phyloP scores from a whole-genome alignment of 2,797 vertebrate genomes.

The Anguilla obscura region DNA sequence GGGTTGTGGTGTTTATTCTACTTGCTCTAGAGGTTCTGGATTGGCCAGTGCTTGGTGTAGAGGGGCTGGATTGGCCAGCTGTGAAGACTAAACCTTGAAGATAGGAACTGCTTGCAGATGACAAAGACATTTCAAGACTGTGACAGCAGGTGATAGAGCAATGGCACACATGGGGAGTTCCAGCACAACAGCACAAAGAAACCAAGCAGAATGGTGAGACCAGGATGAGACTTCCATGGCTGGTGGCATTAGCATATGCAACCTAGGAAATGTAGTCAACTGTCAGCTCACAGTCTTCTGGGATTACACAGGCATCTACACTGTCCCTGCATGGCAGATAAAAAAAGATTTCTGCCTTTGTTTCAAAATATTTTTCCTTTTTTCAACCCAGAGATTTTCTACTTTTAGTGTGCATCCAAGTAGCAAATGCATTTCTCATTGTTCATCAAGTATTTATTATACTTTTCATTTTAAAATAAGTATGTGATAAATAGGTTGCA shows the following conservation, averaged over 20 bases:
- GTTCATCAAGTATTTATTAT: neutral
- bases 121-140: neutral
- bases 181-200: neutral
- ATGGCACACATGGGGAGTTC: neutral
- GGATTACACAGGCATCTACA: neutral
- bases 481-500: conserved; percentile 7
- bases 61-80: neutral
- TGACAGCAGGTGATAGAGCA: neutral
- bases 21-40: neutral
- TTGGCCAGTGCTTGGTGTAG: neutral
- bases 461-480: neutral
- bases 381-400: neutral
- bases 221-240: neutral
- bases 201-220: neutral
- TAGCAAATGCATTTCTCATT: neutral
- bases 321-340: neutral
- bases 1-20: neutral
- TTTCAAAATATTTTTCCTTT: neutral
- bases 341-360: neutral
- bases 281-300: neutral
- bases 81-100: neutral
- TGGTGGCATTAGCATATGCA: neutral
- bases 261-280: neutral
- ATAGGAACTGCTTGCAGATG: neutral
- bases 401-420: neutral